Evolutionary conservation across 1,140 invertebrate species (phyloP).

Genomic region (Oryzaephilus surinamensis): DNA sequence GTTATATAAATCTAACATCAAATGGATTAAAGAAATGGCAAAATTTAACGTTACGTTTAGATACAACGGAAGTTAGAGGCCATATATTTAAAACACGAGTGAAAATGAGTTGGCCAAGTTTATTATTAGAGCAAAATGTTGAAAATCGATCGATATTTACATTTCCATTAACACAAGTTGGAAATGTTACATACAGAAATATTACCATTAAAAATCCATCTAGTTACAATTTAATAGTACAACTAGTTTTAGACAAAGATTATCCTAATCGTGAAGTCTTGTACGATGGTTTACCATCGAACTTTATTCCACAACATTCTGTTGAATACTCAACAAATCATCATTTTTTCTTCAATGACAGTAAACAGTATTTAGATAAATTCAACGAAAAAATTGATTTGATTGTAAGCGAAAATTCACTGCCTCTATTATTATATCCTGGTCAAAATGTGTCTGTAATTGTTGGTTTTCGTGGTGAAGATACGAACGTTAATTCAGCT

Average conservation of each 20-base stretch:
- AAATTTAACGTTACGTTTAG: conserved; percentile 63
- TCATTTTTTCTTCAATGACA: conserved; percentile 27
- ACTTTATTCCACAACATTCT: conserved; percentile 21
- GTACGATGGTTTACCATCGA: conserved; percentile 40
- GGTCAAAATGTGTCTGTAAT: conserved; percentile 36
- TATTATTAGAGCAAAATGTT: conserved; percentile 34
- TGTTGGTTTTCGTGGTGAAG: conserved; percentile 33
- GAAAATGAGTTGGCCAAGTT: conserved; percentile 62
- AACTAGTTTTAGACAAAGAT: conserved; percentile 49
- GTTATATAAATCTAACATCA: conserved; percentile 44
- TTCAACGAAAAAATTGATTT: conserved; percentile 19
- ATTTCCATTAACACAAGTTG: conserved; percentile 75
- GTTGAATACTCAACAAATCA: conserved; percentile 11
- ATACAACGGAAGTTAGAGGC: conserved; percentile 63
- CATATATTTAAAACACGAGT: conserved; percentile 61
- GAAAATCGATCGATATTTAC: conserved; percentile 43
- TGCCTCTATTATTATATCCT: conserved; percentile 38
- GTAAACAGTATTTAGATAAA: conserved; percentile 13
- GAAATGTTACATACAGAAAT: conserved; percentile 57
- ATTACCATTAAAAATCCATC: conserved; percentile 53
- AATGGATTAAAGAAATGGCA: conserved; percentile 40
- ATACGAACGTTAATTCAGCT: conserved; percentile 34
- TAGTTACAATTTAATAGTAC: conserved; percentile 45
- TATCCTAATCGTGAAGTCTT: conserved; percentile 43
- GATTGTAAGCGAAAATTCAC: conserved; percentile 16